Percentiles rank a stretch among this genome's conserved stretches.
Evolutionary conservation across 2,797 vertebrate genomes (phyloP).

Genomic region (Anguilla obscura): DNA sequence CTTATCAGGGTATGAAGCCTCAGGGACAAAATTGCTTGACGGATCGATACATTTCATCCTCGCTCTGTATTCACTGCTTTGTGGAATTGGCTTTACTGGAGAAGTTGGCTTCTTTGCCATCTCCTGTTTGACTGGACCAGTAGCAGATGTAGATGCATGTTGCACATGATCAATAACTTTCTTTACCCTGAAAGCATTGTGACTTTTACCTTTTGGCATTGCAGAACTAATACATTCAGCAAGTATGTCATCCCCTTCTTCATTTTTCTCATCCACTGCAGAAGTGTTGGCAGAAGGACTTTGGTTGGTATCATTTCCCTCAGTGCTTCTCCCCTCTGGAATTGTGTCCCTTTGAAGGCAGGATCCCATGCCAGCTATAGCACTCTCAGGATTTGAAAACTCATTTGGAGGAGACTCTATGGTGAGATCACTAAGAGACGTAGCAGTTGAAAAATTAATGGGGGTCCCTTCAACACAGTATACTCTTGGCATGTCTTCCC

Average conservation of each 20-base stretch:
- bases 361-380: constrained; percentile 53
- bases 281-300: constrained; percentile 45
- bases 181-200: constrained; percentile 84
- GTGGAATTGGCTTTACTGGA: constrained; percentile 91
- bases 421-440: constrained; percentile 94
- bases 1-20: constrained; percentile 67
- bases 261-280: constrained; percentile 60
- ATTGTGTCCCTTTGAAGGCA: constrained; percentile 79
- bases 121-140: constrained; percentile 74
- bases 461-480: constrained; percentile 97
- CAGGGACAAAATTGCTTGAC: constrained; percentile 64
- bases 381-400: constrained; percentile 65
- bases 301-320: constrained; percentile 69
- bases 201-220: constrained; percentile 95
- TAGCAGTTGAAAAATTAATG: constrained; percentile 96
- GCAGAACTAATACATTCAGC: constrained; percentile 96
- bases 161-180: constrained; percentile 85
- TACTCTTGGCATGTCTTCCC: constrained; percentile 88
- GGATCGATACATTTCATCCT: constrained; percentile 71
- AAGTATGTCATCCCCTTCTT: constrained; percentile 89
- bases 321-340: constrained; percentile 80
- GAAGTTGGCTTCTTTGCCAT: constrained; percentile 89
- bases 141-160: constrained; percentile 67
- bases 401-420: constrained; percentile 94
- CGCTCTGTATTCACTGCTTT: constrained; percentile 74